Base-by-base conservation (phyloP, 2,888 invertebrate species). In the Augiades crinisus region DNA sequence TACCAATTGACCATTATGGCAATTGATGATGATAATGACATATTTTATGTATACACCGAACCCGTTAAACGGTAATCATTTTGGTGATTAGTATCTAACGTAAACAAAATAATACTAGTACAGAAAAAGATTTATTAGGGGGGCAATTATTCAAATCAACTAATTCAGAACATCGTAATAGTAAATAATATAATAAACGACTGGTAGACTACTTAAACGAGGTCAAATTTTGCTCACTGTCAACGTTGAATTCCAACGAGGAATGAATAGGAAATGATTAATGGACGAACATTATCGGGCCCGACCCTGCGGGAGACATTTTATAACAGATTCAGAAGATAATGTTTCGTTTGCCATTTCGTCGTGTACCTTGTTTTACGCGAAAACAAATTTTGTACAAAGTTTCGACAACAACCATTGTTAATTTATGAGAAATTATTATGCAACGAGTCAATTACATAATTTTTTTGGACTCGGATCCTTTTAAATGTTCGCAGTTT, bases 341-440 rank as follows among this genome's bases (percentile, higher is more conserved):
- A 75, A 78, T 78, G 73, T 70, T 67, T 77, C 72, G 73, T 79
- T 81, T 77, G 74, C 68, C 70, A 65, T 62, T 57, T 58, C 49
- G 56, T 59, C 64, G 73, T 67, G 73, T 75, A 72, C 71, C 62
- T 47, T 60, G 56, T 60, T 62, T 67, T 67, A 73, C 71, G 68
- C 58, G 58, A 63, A 66, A 66, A 68, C 64, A 63, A 68, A 65
- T 56, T 63, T 56, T 59, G 67, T 68, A 52, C 16, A 16, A 19
- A 46, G 40, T 14, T 19, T 27, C 8, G 14, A 14, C 14, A 36
- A n/a, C n/a, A n/a, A n/a, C n/a, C n/a, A n/a, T n/a, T n/a, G n/a
- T n/a, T n/a, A 50, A 43, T 50, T 47, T 13, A 36, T 41, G 41
- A 36, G 13, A n/a, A n/a, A n/a, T n/a, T n/a, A n/a, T n/a, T n/a